These are phyloP conservation scores for Spongilla lacustris DNA, from an alignment of 37 sponge, comb jelly and placozoan species.

Conservation along the genomic window DNA sequence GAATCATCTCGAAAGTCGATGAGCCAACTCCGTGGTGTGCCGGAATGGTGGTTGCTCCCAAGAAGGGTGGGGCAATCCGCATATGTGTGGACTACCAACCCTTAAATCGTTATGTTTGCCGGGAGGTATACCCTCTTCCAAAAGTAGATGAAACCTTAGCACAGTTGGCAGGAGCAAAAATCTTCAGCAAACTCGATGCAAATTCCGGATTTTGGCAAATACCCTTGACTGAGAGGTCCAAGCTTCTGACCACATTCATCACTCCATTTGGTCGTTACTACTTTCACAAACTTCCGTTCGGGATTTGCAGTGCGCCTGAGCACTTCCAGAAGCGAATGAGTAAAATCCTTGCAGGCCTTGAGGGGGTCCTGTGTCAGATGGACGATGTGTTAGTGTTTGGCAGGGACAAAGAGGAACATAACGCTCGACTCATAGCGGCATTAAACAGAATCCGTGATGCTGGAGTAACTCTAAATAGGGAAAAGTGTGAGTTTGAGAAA, in stretches of 20 bases:
- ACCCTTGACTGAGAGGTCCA: neutral
- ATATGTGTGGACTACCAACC: slow-evolving; percentile 59
- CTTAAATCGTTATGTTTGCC: slow-evolving; percentile 37
- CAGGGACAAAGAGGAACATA: slow-evolving; percentile 15
- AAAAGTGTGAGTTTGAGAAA: slow-evolving; percentile 25
- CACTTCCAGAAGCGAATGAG: slow-evolving; percentile 42
- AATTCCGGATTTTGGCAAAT: slow-evolving; percentile 12
- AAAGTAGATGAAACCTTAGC: slow-evolving; percentile 63
- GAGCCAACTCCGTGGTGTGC: slow-evolving; percentile 65
- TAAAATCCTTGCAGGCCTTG: slow-evolving; percentile 19
- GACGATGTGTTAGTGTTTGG: slow-evolving; percentile 41
- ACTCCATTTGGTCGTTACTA: neutral
- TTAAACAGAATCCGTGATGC: slow-evolving; percentile 8
- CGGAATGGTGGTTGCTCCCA: slow-evolving; percentile 58
- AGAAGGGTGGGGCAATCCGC: slow-evolving; percentile 32
- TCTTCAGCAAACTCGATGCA: slow-evolving; percentile 58
- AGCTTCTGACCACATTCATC: slow-evolving; percentile 17
- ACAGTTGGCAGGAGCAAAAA: slow-evolving; percentile 51
- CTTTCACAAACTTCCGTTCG: neutral
- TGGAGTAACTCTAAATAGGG: slow-evolving; percentile 26
- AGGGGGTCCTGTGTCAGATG: slow-evolving; percentile 36
- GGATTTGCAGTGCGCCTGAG: slow-evolving; percentile 39
- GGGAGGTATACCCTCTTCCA: slow-evolving; percentile 59
- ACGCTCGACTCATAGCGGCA: slow-evolving; percentile 13
- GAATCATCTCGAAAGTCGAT: slow-evolving; percentile 57